Base-by-base conservation (phyloP, 2,113 vertebrate species). In the Lethenteron reissneri region DNA sequence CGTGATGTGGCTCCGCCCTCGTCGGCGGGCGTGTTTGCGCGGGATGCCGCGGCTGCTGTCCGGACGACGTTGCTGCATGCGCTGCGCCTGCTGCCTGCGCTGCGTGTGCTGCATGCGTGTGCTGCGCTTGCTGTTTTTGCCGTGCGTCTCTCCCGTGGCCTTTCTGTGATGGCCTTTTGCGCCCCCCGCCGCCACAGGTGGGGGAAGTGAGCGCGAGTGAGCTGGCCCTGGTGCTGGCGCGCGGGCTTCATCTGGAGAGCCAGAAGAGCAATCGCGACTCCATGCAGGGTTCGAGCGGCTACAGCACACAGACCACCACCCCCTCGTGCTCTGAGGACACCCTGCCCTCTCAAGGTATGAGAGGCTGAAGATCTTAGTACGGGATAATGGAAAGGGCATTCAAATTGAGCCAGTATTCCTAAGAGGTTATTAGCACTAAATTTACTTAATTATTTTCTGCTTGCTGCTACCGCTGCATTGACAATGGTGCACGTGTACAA, bases 261-360 rank as follows among this genome's bases (percentile, higher is more conserved):
- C 92, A 96, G 83, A 97, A 92, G 76, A 95, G 85, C 85, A 94
- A 85, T 82, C 82, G 92, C 69, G 92, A 97, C 80, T 95, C 90
- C 0, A 81, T 96, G 80, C 90, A 95, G 75, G 95, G 90, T 76
- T 95, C 92, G 14, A 95, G 90, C 0, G 92, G 92, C 73, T 95
- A 97, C 79, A 97, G 92, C 85, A 95, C 90, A 0, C 90, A 95
- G 80, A 94, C 89, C 71, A 97, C 88, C 71, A 97, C 92, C 0
- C 92, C 92, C 0, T 96, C 90, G 58, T 97, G 92, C 82, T 96
- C 92, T 0, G 90, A 97, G 81, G 92, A 97, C 80, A 95, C 92
- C 72, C 95, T 97, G 75, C 90, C 92, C 56, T 96, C 92, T 58
- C 92, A 97, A 85, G 90, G 92, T 94, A 79, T 68, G 64, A 68